Evolutionary conservation across 1,140 invertebrate species (phyloP), one percentile per base, ranked within the genome.

Genomic region (Lordiphosa clarofinis): DNA sequence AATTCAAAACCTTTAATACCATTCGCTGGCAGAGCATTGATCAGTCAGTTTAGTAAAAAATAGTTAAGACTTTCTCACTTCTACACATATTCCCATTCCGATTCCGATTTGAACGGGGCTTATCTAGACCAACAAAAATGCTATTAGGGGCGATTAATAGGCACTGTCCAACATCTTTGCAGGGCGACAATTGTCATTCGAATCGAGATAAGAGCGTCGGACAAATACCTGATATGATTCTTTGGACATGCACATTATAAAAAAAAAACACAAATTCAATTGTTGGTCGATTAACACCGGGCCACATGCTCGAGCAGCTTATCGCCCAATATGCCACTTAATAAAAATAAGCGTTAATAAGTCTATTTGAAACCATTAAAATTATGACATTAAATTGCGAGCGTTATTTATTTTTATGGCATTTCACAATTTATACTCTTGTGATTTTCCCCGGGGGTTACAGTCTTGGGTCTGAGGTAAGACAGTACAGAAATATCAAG

Each of bases 101-200:
- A 64, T 31, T 67, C 64, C 63, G 47, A 66, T 56, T 62, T 75
- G 56, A 48, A 33, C 7, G 35, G 24, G 61, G 73, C 79, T 86
- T 86, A 86, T 86, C 79, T 67, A 36, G 64, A 67, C 42, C 19
- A 65, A 46, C 28, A 31, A 63, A 86, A 86, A 79, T 86, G 73
- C 79, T 86, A 86, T 86, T 86, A 86, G 79, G 61, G 73, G 73
- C 79, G 79, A 86, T 86, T 86, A 86, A 86, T 86, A 79, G 74
- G 73, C 73, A 67, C 78, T 86, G 79, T 86, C 79, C 79, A 86
- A 86, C 79, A 86, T 86, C 79, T 74, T 76, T 52, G 28, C 28
- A 56, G 56, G 56, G 42, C 75, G 60, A 81, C 75, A 62, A 74
- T 81, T 74, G 75, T 56, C 57, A 71, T 74, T 59, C 68, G 75